Base-by-base conservation (phyloP, 2,113 vertebrate species). In the Perccottus glenii region DNA sequence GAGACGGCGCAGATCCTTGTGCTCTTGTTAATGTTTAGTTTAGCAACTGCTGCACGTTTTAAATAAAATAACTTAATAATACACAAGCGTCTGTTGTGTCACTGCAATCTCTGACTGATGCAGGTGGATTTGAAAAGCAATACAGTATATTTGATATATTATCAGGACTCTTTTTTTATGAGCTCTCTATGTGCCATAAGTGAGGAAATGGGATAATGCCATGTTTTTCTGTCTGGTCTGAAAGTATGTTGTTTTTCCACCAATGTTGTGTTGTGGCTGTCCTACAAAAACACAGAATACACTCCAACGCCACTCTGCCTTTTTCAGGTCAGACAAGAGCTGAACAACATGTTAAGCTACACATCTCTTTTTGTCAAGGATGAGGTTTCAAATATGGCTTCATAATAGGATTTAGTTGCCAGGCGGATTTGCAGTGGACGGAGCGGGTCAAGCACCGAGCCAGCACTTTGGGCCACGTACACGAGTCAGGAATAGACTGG, bases 11-110 rank as follows among this genome's bases (percentile, higher is more conserved):
- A 46, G 47, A 67, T 15, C 60, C 33, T 49, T 7, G 19, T 27
- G 36, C 48, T 43, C 45, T 15, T 59, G 49, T 35, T 65, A 35
- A 70, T 64, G 47, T 74, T 69, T 73, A 49, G 64, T 76, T 71
- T 67, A 32, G 32, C 53, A 50, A 49, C 35, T 57, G 14, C 3
- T 38, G 35, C 38, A 72, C 2, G 6, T 67, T 62, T 15, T 4
- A 46, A 63, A 75, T 60, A 62, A 11, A 12, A 59, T 32, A 4
- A 44, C 19, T 33, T 48, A 66, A 67, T 65, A 32, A 65, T 66
- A 15, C 11, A 45, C n/a, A 12, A 67, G 52, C 5, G 43, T 47
- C 6, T 45, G 45, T 33, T 19, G 3, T 4, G 5, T 38, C 40
- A 11, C 6, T 67, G 33, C 53, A 77, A 56, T 50, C 36, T 36